Base-by-base conservation (phyloP, 2,888 invertebrate species). In the Tuta absoluta region DNA sequence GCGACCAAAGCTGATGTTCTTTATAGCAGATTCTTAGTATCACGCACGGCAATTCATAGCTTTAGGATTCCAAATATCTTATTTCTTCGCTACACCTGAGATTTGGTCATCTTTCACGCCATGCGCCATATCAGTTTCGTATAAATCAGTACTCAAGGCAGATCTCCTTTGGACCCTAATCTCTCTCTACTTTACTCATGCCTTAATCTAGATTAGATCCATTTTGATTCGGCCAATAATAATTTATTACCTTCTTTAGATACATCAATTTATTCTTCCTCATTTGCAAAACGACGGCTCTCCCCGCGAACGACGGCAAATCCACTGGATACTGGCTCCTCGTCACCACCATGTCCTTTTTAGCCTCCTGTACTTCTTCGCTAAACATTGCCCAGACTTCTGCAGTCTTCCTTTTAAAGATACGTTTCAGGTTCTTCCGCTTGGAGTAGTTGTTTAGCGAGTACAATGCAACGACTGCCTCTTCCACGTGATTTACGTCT, bases 381-480 rank as follows among this genome's bases (percentile, higher is more conserved):
- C 93, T 93, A 77, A 97, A 96, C 91, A 96, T 93, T 59, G 93
- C 91, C 93, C 96, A 96, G 1, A 96, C 95, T 66, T 93, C 86
- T 59, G 93, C 89, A 12, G 95, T 95, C 80, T 95, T 95, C 41
- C 92, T 91, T 68, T 95, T 93, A 77, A 96, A 96, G 0, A 95
- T 87, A 0, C 93, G 91, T 28, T 93, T 93, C 62, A 97, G 89
- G 14, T 94, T 95, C 74, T 95, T 94, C 63, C 97, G 92, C 69
- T 94, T 94, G 0, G 95, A 94, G 74, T 96, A 96, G 79, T 95
- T 96, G 77, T 95, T 93, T 73, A 97, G 93, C 0, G 95, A 94
- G 72, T 94, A 95, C 5, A 98, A 87, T 0, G 95, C 93, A 67
- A 96, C 94, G 10, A 98, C 93, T 0, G 95, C 96, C 75, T 97